Conservation (phyloP, 2,113 vertebrate genomes). For the Tringa solitaria region DNA sequence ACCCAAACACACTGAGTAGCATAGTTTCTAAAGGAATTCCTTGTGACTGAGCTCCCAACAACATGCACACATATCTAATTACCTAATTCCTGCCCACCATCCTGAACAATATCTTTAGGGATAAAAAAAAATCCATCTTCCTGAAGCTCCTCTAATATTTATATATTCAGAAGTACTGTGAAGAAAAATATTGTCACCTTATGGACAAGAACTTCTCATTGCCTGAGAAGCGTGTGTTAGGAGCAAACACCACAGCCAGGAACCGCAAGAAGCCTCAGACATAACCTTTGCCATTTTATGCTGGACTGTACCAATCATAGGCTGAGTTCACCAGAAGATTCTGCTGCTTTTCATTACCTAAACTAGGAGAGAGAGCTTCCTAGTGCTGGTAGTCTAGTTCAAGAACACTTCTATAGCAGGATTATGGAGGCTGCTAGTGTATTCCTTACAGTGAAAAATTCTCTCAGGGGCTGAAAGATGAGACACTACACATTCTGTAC, state of each 20-base stretch:
- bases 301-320: background rate
- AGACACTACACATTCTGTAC: background rate
- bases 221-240: background rate
- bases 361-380: background rate
- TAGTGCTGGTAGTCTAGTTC: background rate
- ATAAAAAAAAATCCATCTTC: background rate
- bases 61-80: accelerated
- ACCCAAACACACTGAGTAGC: background rate
- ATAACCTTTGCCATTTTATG: background rate
- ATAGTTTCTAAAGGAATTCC: background rate
- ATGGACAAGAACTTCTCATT: background rate
- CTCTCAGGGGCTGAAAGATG: background rate
- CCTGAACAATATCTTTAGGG: background rate
- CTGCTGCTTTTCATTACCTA: background rate
- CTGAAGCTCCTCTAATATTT: background rate
- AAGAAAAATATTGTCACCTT: background rate
- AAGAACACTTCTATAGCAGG: background rate
- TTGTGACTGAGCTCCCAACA: background rate
- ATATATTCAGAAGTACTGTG: background rate
- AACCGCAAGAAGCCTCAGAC: background rate
- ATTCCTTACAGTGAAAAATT: background rate
- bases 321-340: background rate
- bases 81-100: background rate
- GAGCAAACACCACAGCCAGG: background rate
- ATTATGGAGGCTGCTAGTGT: background rate